Percentiles rank a stretch among this genome's conserved stretches.
Conservation (phyloP, 2,113 vertebrate genomes). For the Tautogolabrus adspersus region DNA sequence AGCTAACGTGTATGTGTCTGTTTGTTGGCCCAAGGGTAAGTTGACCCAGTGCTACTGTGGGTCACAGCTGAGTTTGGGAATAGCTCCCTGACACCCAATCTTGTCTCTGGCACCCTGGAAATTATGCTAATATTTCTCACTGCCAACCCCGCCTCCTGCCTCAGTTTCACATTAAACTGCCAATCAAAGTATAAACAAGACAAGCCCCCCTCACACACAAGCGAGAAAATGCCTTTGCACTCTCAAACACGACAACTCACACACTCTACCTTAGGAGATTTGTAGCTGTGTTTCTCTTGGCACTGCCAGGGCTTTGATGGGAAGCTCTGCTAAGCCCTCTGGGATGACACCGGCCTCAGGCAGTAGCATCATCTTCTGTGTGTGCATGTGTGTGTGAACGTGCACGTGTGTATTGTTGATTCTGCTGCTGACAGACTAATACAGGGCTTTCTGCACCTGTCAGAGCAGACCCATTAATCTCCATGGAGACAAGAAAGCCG, state of each 20-base stretch:
- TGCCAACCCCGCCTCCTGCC: conserved; percentile 66
- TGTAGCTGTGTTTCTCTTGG: conserved; percentile 52
- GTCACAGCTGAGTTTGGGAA: conserved; percentile 82
- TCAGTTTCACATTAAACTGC: conserved; percentile 77
- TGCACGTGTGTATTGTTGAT: conserved; percentile 55
- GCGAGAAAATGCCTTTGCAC: conserved; percentile 37
- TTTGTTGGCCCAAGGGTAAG: conserved; percentile 70
- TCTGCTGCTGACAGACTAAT: conserved; percentile 77
- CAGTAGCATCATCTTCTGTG: conserved; percentile 40
- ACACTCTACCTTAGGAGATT: conserved; percentile 39
- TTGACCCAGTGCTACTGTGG: conserved; percentile 76
- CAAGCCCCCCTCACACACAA: conserved; percentile 47
- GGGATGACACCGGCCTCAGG: conserved; percentile 35
- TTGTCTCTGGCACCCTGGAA: conserved; percentile 74
- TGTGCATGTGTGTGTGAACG: conserved; percentile 14
- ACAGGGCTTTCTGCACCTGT: conserved; percentile 79
- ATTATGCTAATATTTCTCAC: conserved; percentile 82
- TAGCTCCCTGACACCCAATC: conserved; percentile 81
- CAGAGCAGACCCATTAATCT: conserved; percentile 77
- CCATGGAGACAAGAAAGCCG: conserved; percentile 76
- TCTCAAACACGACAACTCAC: conserved; percentile 11
- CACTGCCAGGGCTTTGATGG: conserved; percentile 41
- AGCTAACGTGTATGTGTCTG: conserved; percentile 24
- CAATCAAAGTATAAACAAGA: conserved; percentile 82
- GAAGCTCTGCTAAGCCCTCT: conserved; percentile 44